These are phyloP conservation scores for Sussaba pulchella DNA, from an alignment of 2,888 invertebrate genomes.

Conservation along the genomic window DNA sequence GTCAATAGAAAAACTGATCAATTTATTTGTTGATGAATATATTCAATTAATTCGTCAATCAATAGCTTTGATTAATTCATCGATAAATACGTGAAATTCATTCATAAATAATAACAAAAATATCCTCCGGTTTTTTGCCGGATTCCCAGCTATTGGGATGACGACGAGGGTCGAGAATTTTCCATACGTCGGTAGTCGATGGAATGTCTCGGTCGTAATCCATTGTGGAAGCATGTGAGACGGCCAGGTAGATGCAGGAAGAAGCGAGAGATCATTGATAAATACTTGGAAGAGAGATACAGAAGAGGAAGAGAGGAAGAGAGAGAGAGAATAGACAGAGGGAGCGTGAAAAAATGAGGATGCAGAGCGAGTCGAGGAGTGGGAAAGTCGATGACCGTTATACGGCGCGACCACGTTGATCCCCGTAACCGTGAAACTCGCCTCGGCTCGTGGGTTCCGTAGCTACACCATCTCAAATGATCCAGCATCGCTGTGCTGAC, in stretches of 20 bases:
- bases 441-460: slow-evolving; percentile 67
- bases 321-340: slow-evolving; percentile 44
- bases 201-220: slow-evolving; percentile 15
- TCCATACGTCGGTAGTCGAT: background rate
- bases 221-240: slow-evolving; percentile 12
- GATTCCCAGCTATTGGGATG: background rate
- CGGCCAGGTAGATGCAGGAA: slow-evolving; percentile 53
- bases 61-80: too few species aligned
- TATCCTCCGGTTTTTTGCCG: background rate
- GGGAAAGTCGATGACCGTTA: slow-evolving; percentile 79
- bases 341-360: slow-evolving; percentile 42
- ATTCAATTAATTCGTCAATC: too few species aligned
- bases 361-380: slow-evolving; percentile 62
- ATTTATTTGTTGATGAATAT: too few species aligned
- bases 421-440: slow-evolving; percentile 60
- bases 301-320: slow-evolving; percentile 8
- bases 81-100: too few species aligned
- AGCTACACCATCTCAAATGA: slow-evolving; percentile 75
- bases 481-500: slow-evolving; percentile 70
- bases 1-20: too few species aligned
- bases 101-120: too few species aligned
- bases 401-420: slow-evolving; percentile 71
- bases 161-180: slow-evolving; percentile 1
- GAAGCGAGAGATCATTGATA: slow-evolving; percentile 41
- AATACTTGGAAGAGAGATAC: slow-evolving; percentile 3